Percentiles rank a stretch among this genome's conserved stretches.
Evolutionary conservation across 2,888 invertebrate genomes (phyloP).

Genomic region (Lasioglossum figueresi): DNA sequence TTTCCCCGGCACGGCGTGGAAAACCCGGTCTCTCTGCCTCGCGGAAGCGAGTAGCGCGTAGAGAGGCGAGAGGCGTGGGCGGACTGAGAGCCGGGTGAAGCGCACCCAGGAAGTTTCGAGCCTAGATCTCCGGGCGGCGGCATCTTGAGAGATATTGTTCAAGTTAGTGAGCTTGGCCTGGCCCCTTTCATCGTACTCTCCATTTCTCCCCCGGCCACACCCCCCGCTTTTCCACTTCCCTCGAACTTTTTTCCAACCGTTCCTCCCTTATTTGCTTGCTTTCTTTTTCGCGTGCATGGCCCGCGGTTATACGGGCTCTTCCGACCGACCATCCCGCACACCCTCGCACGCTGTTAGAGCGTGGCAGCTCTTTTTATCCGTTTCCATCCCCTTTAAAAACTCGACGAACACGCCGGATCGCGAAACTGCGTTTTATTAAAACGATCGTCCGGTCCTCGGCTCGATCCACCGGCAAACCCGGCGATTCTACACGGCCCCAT

Average conservation of each 20-base stretch:
- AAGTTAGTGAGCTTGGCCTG: slow-evolving; percentile 69
- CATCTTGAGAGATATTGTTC: slow-evolving; percentile 76
- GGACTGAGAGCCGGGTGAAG: neutral
- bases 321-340: neutral
- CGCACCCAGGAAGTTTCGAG: slow-evolving; percentile 69
- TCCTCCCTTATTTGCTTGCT: slow-evolving; percentile 50
- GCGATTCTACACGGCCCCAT: slow-evolving; percentile 33
- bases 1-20: slow-evolving; percentile 57
- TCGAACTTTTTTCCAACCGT: slow-evolving; percentile 42
- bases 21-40: slow-evolving; percentile 58
- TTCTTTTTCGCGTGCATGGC: slow-evolving; percentile 55
- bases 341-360: neutral
- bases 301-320: slow-evolving; percentile 58
- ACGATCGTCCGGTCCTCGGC: slow-evolving; percentile 37
- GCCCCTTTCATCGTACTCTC: slow-evolving; percentile 59
- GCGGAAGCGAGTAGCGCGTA: slow-evolving; percentile 4
- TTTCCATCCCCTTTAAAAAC: slow-evolving; percentile 47
- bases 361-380: slow-evolving; percentile 25
- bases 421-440: slow-evolving; percentile 54
- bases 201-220: slow-evolving; percentile 24
- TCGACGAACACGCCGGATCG: slow-evolving; percentile 24
- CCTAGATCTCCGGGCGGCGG: slow-evolving; percentile 67
- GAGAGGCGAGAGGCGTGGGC: slow-evolving; percentile 6
- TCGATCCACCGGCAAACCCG: neutral
- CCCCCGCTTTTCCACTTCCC: neutral